These are phyloP conservation scores for Agrotis clavis DNA, from an alignment of 2,888 invertebrate species.

Conservation along the genomic window DNA sequence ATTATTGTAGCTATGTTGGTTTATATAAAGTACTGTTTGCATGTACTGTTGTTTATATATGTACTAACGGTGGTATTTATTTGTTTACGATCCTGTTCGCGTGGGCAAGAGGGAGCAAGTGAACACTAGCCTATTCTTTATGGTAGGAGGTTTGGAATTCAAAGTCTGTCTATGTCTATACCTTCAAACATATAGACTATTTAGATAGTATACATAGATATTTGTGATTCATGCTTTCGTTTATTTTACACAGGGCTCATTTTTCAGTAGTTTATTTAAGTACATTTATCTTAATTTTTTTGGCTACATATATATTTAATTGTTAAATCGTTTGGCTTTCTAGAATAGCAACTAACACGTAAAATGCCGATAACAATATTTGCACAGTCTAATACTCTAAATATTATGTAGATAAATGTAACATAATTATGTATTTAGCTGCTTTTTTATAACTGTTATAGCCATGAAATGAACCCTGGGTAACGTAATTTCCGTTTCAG, in stretches of 20 bases:
- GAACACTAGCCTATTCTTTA: conserved; percentile 86
- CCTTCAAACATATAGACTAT: conserved; percentile 70
- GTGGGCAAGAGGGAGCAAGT: conserved; percentile 89
- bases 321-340: conserved; percentile 25
- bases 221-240: conserved; percentile 64
- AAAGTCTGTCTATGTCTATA: conserved; percentile 72
- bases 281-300: conserved; percentile 2
- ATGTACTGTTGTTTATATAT: conserved; percentile 63
- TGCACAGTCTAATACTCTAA: conserved; percentile 11
- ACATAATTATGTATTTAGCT: conserved; percentile 1
- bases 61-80: conserved; percentile 85
- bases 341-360: conserved; percentile 30
- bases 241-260: conserved; percentile 62
- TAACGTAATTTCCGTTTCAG: conserved; percentile 38
- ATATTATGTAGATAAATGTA: conserved; percentile 4
- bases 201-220: conserved; percentile 66
- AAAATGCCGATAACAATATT: conserved; percentile 13
- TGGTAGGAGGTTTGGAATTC: conserved; percentile 89
- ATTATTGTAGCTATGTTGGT: conserved; percentile 32
- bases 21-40: conserved; percentile 47
- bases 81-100: conserved; percentile 86
- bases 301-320: conserved; percentile 5
- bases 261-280: conserved; percentile 32
- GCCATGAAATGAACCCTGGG: conserved; percentile 61
- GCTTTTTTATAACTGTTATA: not conserved